phyloP scores from a whole-genome alignment of 2,888 invertebrate genomes.

The Nipponacmea schrenckii region DNA sequence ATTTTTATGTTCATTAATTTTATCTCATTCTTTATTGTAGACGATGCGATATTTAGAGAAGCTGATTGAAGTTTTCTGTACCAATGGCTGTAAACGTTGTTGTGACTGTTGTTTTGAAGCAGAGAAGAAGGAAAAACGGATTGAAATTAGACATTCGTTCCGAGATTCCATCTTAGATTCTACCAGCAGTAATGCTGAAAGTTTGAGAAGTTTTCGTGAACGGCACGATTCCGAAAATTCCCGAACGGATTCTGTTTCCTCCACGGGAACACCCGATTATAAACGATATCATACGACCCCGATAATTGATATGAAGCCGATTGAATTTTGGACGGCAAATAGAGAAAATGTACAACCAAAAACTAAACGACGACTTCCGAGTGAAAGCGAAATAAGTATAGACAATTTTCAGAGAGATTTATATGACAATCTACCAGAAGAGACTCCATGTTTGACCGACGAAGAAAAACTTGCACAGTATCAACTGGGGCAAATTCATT shows the following conservation, averaged over 20 bases:
- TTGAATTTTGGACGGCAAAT: constrained; percentile 68
- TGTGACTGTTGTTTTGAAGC: not conserved
- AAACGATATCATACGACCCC: constrained; percentile 57
- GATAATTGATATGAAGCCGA: constrained; percentile 68
- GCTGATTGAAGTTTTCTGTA: not conserved
- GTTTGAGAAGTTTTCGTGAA: constrained; percentile 50
- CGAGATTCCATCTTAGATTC: constrained; percentile 46
- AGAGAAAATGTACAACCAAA: constrained; percentile 65
- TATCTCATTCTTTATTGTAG: not conserved
- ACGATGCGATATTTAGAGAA: constrained; percentile 8
- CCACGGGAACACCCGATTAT: constrained; percentile 47
- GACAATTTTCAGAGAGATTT: constrained; percentile 66
- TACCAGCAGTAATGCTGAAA: constrained; percentile 50
- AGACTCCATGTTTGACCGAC: constrained; percentile 58
- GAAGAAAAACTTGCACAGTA: constrained; percentile 64
- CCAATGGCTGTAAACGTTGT: not conserved
- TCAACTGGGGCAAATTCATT: constrained; percentile 64
- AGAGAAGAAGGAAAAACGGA: not conserved
- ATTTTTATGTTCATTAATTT: too few relatives aligned
- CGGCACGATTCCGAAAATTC: constrained; percentile 59
- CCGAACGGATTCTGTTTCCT: constrained; percentile 57
- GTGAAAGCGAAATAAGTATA: constrained; percentile 65
- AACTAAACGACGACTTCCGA: constrained; percentile 55
- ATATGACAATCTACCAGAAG: constrained; percentile 55
- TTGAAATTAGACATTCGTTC: constrained; percentile 4